Evolutionary conservation across 2,797 vertebrate species (phyloP).

Genomic region (Pantherophis vulpinus): DNA sequence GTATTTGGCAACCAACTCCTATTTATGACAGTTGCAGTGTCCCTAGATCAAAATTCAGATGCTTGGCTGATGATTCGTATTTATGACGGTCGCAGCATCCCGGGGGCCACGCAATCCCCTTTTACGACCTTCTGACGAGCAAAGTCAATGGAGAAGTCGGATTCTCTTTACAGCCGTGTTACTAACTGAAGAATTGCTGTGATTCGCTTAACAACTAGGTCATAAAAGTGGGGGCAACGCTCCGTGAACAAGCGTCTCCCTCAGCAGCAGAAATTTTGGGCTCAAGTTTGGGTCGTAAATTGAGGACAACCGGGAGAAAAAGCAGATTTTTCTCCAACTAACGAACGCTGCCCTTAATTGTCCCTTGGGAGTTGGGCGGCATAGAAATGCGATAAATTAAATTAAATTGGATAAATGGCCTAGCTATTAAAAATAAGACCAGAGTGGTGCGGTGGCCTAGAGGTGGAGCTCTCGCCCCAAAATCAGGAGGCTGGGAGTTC

Average conservation of each 20-base stretch:
- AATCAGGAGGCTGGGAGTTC: too few relatives aligned
- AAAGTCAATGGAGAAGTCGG: too few relatives aligned
- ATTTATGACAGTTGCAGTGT: too few relatives aligned
- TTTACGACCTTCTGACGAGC: not conserved
- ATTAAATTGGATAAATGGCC: not conserved
- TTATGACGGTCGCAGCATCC: too few relatives aligned
- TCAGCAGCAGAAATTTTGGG: not conserved
- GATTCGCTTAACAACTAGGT: not conserved
- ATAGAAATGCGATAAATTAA: too few relatives aligned
- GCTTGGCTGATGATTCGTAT: too few relatives aligned
- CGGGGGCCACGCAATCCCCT: not conserved
- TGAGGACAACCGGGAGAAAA: not conserved
- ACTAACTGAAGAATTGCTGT: not conserved
- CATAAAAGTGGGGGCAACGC: not conserved
- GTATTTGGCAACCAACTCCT: not conserved
- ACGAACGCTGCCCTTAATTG: not conserved
- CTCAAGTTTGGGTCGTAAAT: not conserved
- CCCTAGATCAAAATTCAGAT: too few relatives aligned
- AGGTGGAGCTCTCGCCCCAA: too few relatives aligned
- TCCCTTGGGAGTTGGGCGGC: too few relatives aligned
- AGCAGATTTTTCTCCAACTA: not conserved
- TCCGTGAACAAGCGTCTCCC: too few relatives aligned
- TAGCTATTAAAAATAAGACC: not conserved
- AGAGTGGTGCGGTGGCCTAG: too few relatives aligned
- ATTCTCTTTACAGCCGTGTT: not conserved